These are phyloP conservation scores for Pseudomyrmex pallidus DNA, from an alignment of 1,140 invertebrate genomes.

Conservation along the genomic window DNA sequence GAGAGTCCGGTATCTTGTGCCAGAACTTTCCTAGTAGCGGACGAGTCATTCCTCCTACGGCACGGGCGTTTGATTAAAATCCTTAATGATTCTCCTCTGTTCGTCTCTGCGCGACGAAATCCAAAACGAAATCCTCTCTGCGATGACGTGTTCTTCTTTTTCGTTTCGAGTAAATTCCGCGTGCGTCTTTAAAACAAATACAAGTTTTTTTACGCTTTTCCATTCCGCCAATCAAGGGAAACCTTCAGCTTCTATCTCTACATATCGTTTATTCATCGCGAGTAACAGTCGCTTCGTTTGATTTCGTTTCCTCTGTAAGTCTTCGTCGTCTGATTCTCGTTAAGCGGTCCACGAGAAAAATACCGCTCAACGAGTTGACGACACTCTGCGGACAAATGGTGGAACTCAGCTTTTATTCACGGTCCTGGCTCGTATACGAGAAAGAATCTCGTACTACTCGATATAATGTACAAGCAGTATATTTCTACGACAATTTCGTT, in stretches of 20 bases:
- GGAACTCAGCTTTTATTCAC: slow-evolving; percentile 10
- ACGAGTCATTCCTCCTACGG: slow-evolving; percentile 67
- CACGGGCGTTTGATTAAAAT: slow-evolving; percentile 74
- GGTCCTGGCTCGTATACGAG: not conserved
- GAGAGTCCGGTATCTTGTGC: slow-evolving; percentile 71
- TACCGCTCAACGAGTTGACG: slow-evolving; percentile 1
- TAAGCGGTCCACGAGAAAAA: slow-evolving; percentile 57
- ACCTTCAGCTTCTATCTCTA: too few species aligned
- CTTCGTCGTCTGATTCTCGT: slow-evolving; percentile 17
- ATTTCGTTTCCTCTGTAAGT: slow-evolving; percentile 3
- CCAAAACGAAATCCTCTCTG: not conserved
- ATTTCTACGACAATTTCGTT: not conserved
- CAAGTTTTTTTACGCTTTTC: too few species aligned
- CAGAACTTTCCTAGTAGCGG: slow-evolving; percentile 79
- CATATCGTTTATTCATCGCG: too few species aligned
- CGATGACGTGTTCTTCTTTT: not conserved
- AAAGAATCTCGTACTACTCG: not conserved
- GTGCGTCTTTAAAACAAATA: not conserved
- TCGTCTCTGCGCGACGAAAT: not conserved
- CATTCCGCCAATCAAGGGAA: too few species aligned
- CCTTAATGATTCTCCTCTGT: slow-evolving; percentile 50
- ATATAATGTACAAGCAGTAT: not conserved
- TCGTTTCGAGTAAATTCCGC: not conserved
- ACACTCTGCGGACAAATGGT: slow-evolving; percentile 12
- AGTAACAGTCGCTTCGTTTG: too few species aligned